A percentile compares a stretch with the other conserved stretches of the same genome.
Evolutionary conservation across 2,797 vertebrate genomes (phyloP).

Genomic region (Gallinago solitaria): DNA sequence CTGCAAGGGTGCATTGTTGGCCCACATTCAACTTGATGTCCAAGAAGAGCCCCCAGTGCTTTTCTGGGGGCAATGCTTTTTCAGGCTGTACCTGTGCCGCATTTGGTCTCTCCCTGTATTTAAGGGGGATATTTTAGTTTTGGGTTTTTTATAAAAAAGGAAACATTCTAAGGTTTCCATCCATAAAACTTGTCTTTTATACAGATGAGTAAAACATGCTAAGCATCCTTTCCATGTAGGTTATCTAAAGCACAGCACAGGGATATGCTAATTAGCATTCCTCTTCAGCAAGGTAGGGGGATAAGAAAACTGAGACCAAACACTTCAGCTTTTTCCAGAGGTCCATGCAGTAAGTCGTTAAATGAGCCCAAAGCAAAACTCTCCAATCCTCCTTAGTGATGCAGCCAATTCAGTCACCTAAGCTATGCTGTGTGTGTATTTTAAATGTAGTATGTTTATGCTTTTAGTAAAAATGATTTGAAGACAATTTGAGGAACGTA

Average conservation of each 20-base stretch:
- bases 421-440: neutral
- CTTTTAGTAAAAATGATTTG: neutral
- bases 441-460: neutral
- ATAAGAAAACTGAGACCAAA: neutral
- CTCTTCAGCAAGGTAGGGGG: neutral
- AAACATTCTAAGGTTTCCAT: neutral
- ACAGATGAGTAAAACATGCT: neutral
- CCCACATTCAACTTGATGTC: neutral
- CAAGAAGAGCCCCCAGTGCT: neutral
- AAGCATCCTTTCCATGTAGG: neutral
- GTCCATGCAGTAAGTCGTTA: neutral
- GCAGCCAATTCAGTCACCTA: neutral
- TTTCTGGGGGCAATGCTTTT: neutral
- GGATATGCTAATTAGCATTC: neutral
- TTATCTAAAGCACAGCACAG: neutral
- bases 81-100: neutral
- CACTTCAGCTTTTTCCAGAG: neutral
- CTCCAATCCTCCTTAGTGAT: fast-evolving
- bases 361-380: neutral
- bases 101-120: neutral
- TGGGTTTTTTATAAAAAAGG: neutral
- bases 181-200: neutral
- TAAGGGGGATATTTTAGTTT: neutral
- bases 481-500: neutral
- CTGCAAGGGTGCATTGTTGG: neutral